Evolutionary conservation across 2,113 vertebrate genomes (phyloP), one percentile per base, ranked within the genome.

Genomic region (Andinoacara biseriatus): DNA sequence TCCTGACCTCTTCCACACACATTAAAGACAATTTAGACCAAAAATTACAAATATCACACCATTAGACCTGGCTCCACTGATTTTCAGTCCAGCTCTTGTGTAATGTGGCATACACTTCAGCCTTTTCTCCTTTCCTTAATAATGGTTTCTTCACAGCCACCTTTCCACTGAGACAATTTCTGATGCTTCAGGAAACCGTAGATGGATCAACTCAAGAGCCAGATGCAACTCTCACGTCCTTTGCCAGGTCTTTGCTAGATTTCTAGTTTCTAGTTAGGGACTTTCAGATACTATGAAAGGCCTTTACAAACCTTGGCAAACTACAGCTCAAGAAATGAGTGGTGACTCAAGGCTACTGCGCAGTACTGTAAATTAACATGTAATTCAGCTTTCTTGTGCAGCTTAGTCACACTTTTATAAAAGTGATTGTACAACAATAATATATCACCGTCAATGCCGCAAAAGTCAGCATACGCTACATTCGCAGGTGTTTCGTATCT

Each of bases 221-320:
- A 10, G 35, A 38, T 10, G 35, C 35, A 65, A 5, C 38, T 65
- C n/a, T 26, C 62, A 3, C 7, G 38, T 43, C 43, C 38, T 65
- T 14, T 6, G 0, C 17, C n/a, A 17, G 4, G 35, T 43, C 13
- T 65, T 65, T 43, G 24, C 43, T 2, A 22, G 3, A 67, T 67
- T 38, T 46, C 1, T n/a, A n/a, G n/a, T n/a, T 38, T 38, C 35
- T 38, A 46, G 14, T 65, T 65, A 65, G 17, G n/a, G 62, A 65
- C 38, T 33, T 33, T 26, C 22, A 46, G 17, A 65, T 65, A 6
- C 13, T 65, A 24, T 43, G 11, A 43, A 43, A 13, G 11, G 4
- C 40, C 5, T 67, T 46, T 22, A 67, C 24, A 0, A 2, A 9
- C 0, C 38, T 22, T 67, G 14, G 8, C 8, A n/a, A 24, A 17